Evolutionary conservation across 2,888 invertebrate genomes (phyloP).

Genomic region (Zelleria hepariella): DNA sequence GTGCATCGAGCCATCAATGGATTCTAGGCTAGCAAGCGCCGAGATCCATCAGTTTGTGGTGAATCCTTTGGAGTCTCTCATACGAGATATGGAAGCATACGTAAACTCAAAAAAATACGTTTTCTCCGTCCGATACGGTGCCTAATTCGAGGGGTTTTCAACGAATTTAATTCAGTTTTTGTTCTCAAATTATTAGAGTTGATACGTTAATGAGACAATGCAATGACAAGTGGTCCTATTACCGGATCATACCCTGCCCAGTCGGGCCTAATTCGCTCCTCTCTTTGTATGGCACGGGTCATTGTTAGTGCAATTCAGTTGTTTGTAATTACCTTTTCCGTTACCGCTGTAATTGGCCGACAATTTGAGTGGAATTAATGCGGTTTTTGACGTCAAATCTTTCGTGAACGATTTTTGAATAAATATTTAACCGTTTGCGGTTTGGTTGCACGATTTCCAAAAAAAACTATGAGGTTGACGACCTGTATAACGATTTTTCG

Average conservation of each 20-base stretch:
- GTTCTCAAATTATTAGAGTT: background rate
- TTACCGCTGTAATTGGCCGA: background rate
- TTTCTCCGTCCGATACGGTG: too few relatives aligned
- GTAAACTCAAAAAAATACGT: too few relatives aligned
- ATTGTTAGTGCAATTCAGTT: background rate
- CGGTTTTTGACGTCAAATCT: conserved; percentile 1
- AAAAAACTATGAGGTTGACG: background rate
- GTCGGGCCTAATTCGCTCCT: background rate
- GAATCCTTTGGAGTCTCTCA: too few relatives aligned
- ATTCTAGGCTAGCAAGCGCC: too few relatives aligned
- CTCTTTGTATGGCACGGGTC: background rate
- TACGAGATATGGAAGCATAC: too few relatives aligned
- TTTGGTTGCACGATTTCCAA: background rate
- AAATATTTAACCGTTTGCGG: background rate
- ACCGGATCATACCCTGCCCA: background rate
- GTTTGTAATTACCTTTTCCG: background rate
- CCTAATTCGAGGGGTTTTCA: too few relatives aligned
- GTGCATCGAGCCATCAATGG: too few relatives aligned
- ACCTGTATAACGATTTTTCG: background rate
- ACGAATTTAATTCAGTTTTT: too few relatives aligned
- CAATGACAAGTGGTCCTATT: background rate
- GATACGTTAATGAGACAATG: background rate
- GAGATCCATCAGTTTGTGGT: too few relatives aligned
- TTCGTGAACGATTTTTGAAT: background rate
- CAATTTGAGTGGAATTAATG: conserved; percentile 3